phyloP scores from a whole-genome alignment of 2,113 vertebrate genomes.

The Zapus hudsonius region DNA sequence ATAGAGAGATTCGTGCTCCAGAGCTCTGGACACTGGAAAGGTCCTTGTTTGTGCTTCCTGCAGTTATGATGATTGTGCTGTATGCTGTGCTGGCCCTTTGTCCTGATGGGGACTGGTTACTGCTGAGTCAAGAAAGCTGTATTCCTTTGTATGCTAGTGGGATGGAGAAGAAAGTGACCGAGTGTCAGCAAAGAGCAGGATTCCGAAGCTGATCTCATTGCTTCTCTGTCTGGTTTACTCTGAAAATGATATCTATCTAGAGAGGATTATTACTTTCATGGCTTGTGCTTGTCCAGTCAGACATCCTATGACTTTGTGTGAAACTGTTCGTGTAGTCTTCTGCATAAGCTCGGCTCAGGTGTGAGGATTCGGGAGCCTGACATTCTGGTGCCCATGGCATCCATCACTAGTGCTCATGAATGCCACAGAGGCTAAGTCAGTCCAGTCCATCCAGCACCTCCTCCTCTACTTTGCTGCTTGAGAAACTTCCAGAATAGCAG shows the following conservation, averaged over 20 bases:
- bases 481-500: slow-evolving; percentile 74
- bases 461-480: slow-evolving; percentile 88
- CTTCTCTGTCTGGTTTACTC: slow-evolving; percentile 90
- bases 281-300: slow-evolving; percentile 93
- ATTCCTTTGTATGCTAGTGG: slow-evolving; percentile 91
- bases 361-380: slow-evolving; percentile 88
- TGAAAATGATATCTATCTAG: slow-evolving; percentile 89
- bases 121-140: slow-evolving; percentile 90
- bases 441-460: slow-evolving; percentile 89
- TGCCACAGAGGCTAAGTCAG: slow-evolving; percentile 91
- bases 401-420: slow-evolving; percentile 89
- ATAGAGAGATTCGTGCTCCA: slow-evolving; percentile 90
- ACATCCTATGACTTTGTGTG: slow-evolving; percentile 64
- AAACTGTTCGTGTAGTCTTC: slow-evolving; percentile 90
- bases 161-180: slow-evolving; percentile 88
- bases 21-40: slow-evolving; percentile 83
- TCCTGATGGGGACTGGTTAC: slow-evolving; percentile 91
- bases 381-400: slow-evolving; percentile 90
- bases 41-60: slow-evolving; percentile 91
- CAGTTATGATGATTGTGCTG: slow-evolving; percentile 89
- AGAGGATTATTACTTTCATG: slow-evolving; percentile 83
- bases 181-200: slow-evolving; percentile 86
- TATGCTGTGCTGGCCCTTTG: slow-evolving; percentile 89
- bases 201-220: slow-evolving; percentile 82
- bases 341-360: slow-evolving; percentile 90